phyloP scores from a whole-genome alignment of 2,113 vertebrate species.

The Dermatemys mawii region DNA sequence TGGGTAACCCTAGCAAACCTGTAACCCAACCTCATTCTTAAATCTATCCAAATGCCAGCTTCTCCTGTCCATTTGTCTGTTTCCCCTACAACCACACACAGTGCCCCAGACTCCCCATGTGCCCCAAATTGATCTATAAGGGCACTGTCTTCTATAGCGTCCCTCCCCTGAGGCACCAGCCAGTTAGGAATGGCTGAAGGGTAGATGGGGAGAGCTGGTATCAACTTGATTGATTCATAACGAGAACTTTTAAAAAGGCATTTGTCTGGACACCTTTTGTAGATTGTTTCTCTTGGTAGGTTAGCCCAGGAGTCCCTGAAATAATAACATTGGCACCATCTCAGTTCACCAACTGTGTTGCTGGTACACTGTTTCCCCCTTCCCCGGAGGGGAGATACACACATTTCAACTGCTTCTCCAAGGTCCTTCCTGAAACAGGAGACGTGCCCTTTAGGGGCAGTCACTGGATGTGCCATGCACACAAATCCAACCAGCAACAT shows the following conservation, averaged over 20 bases:
- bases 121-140: neutral
- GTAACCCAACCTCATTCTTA: neutral
- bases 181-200: neutral
- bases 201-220: neutral
- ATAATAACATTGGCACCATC: neutral
- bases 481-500: neutral
- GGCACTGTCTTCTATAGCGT: neutral
- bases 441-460: neutral
- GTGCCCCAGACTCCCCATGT: neutral
- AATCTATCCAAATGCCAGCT: neutral
- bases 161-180: neutral
- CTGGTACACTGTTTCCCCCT: neutral
- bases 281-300: no score
- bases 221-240: no score
- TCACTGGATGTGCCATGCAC: neutral
- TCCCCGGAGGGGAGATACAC: rapidly evolving
- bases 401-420: neutral
- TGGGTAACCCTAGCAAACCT: neutral
- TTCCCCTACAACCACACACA: neutral
- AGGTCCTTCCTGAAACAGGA: neutral
- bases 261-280: no score
- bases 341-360: neutral
- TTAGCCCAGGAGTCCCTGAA: neutral
- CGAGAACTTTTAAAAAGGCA: no score
- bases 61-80: neutral